Percentiles rank a stretch among this genome's conserved stretches.
phyloP scores from a whole-genome alignment of 1,140 invertebrate species.

The Lasioglossum albipes region DNA sequence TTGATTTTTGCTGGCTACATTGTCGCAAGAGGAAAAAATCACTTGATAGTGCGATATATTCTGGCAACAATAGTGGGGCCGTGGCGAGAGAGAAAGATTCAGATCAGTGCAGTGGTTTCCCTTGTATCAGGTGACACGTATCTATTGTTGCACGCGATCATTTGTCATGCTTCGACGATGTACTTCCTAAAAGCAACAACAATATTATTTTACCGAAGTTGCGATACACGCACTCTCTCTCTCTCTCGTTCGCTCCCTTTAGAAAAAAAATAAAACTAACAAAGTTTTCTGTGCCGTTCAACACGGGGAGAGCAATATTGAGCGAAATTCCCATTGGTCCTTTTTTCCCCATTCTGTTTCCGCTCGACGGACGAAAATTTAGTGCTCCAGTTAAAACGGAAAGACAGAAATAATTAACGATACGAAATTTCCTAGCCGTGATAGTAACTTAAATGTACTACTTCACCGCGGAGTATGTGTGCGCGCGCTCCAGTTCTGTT shows the following conservation, averaged over 20 bases:
- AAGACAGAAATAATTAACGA: slow-evolving; percentile 33
- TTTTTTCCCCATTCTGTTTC: slow-evolving; percentile 10
- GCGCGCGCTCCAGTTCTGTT: background rate
- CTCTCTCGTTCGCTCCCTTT: too few relatives aligned
- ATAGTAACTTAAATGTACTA: slow-evolving; percentile 9
- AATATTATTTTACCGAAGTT: slow-evolving; percentile 60
- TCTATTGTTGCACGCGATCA: slow-evolving; percentile 53
- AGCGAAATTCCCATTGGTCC: slow-evolving; percentile 20
- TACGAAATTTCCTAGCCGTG: slow-evolving; percentile 16
- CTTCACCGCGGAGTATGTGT: background rate
- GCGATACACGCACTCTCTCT: background rate
- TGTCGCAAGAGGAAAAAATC: slow-evolving; percentile 40
- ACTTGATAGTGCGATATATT: slow-evolving; percentile 47
- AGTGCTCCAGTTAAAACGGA: slow-evolving; percentile 36
- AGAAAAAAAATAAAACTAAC: slow-evolving; percentile 9
- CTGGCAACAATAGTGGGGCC: slow-evolving; percentile 44
- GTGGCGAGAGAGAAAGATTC: slow-evolving; percentile 28
- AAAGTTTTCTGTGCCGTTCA: slow-evolving; percentile 43
- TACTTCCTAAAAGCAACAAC: slow-evolving; percentile 59
- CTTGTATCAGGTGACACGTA: slow-evolving; percentile 52
- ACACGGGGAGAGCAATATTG: slow-evolving; percentile 53
- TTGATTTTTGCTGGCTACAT: slow-evolving; percentile 25
- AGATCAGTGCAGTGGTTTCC: slow-evolving; percentile 44
- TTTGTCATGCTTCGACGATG: slow-evolving; percentile 56
- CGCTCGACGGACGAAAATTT: slow-evolving; percentile 19